Conservation (phyloP, 2,113 vertebrate species). For the Pluvianellus socialis region DNA sequence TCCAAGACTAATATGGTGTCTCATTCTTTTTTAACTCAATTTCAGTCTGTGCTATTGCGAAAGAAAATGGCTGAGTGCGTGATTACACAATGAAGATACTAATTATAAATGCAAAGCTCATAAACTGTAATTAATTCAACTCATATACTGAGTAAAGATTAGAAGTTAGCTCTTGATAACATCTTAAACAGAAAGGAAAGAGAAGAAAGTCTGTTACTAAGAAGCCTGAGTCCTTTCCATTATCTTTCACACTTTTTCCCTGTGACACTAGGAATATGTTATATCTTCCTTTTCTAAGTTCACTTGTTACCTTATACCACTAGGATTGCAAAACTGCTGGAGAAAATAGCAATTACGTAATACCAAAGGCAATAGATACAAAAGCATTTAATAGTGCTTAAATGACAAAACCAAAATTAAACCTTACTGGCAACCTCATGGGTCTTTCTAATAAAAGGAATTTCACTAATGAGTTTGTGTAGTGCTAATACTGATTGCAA, state of each 20-base stretch:
- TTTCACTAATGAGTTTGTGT: neutral
- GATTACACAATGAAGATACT: neutral
- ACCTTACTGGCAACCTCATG: neutral
- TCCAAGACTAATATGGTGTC: neutral
- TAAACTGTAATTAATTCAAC: neutral
- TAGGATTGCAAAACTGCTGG: neutral
- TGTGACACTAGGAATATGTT: neutral
- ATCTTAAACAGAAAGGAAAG: neutral
- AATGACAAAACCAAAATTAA: slow-evolving; percentile 1
- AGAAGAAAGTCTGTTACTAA: neutral
- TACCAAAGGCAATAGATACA: neutral
- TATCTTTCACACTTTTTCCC: neutral
- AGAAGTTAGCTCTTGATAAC: neutral
- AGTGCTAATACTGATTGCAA: neutral
- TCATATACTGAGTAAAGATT: neutral
- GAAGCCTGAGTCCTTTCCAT: neutral
- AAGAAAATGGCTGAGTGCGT: neutral
- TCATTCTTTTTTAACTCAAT: neutral
- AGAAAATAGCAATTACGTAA: neutral
- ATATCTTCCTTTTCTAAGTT: neutral
- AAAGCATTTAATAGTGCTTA: slow-evolving; percentile 4
- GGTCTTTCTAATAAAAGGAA: neutral
- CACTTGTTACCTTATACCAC: neutral
- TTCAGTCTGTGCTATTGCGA: neutral
- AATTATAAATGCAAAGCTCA: neutral